These are phyloP conservation scores for Telmatherina bonti DNA, from an alignment of 2,797 vertebrate species.

Conservation along the genomic window DNA sequence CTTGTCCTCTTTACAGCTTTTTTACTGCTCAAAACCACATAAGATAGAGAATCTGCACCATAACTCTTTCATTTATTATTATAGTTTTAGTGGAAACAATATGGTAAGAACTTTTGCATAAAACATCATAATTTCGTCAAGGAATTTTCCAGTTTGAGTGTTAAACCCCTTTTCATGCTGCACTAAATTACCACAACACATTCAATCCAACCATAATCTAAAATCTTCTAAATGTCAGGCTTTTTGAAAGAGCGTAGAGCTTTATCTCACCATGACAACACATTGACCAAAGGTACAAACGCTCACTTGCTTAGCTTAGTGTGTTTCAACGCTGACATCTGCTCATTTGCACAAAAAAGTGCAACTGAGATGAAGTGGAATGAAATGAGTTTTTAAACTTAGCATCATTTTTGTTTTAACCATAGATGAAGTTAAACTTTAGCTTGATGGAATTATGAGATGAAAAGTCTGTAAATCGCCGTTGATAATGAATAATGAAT, in stretches of 20 bases:
- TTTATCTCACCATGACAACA: not conserved
- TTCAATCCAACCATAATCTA: not conserved
- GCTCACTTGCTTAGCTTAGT: not conserved
- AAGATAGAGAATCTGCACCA: no score
- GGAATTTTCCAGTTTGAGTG: no score
- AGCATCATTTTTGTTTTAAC: not conserved
- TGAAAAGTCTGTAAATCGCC: not conserved
- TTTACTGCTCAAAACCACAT: not conserved
- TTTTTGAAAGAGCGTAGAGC: no score
- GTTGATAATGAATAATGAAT: not conserved
- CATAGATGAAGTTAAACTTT: not conserved
- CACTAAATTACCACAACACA: not conserved
- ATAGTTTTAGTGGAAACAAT: no score
- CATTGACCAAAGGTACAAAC: not conserved
- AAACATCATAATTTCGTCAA: no score
- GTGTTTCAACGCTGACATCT: not conserved
- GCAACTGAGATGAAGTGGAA: not conserved
- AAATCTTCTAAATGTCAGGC: no score
- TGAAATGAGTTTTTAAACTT: not conserved
- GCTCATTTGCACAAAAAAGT: not conserved
- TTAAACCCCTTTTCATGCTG: no score
- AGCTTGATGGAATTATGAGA: not conserved
- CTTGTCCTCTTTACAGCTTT: not conserved
- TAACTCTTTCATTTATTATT: no score
- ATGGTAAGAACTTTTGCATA: no score